Evolutionary conservation across 2,113 vertebrate species (phyloP), one percentile per base, ranked within the genome.

Genomic region (Colaptes auratus): DNA sequence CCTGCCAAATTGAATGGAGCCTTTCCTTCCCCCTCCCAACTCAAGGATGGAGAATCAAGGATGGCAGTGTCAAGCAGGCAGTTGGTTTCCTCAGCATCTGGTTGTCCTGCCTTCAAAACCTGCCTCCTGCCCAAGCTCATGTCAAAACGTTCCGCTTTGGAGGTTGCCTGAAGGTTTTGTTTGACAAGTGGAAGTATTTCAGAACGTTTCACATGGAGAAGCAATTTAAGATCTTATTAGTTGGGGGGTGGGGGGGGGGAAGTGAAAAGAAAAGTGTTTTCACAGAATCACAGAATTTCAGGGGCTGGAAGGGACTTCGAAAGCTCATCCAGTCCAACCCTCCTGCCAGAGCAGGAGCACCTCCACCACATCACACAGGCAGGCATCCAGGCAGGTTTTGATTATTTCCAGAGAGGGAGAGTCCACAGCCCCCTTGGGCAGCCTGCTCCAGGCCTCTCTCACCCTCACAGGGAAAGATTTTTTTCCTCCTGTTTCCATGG

Each of bases 111-210:
- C 79, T 78, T 53, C 48, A 36, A 89, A 12, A 76, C 48, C 74
- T 85, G 71, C 63, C 74, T 92, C 48, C 82, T 92, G 72, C 80
- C 72, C 23, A 10, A 86, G 82, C 82, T 86, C 15, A 0, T 92
- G 96, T 96, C 96, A 96, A 86, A 84, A 92, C 2, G 95, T 78
- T 96, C 95, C 65, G 61, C 31, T 90, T 20, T 64, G 31, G 0
- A 64, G 83, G 58, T 2, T 31, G 52, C 7, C 2, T 66, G n/a
- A 19, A 0, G 2, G 52, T 11, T 83, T 75, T 63, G 27, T 74
- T 48, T 86, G 73, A 42, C 48, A 73, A 67, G 18, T 25, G 33
- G 83, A 36, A 93, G 59, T 17, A 7, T 48, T 75, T 56, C 5
- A 48, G 72, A 12, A 55, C 2, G 1, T 44, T 75, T 85, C 69